Evolutionary conservation across 2,797 vertebrate species (phyloP), one percentile per base, ranked within the genome.

Genomic region (Champsocephalus gunnari): DNA sequence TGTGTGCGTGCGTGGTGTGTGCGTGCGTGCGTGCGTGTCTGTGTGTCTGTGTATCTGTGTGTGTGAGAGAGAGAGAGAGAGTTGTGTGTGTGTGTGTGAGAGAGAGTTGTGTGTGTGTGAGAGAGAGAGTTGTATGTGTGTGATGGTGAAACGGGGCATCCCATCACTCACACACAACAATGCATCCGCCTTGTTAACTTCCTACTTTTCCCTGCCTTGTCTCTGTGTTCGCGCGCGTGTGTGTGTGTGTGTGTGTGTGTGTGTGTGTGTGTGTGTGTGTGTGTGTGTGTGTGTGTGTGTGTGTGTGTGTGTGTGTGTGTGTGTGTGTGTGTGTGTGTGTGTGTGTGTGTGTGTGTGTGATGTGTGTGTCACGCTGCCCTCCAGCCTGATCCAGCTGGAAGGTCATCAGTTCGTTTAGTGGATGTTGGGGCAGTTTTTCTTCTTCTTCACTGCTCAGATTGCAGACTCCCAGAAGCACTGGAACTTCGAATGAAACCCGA

Each of bases 361-460:
- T 56, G 66, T 70, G 69, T 80, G 51, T 82, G 68, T 86, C 77
- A 78, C 12, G 21, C 68, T 83, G 80, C 87, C 87, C 84, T 82
- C 1, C 73, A 81, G 86, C 82, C 78, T 75, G 75, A 77, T 90
- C 86, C 88, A 90, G 88, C 88, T 90, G 86, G 88, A 80, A 84
- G 86, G 88, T 88, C 82, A 77, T 84, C 73, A 69, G 82, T 86
- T 86, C 66, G 67, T 73, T 88, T 85, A 61, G 62, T 83, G 66
- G 76, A 82, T 68, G 75, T 71, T 82, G 63, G 67, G 65, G 66
- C 57, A 49, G 56, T 77, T 74, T 64, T 63, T 82, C 69, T 83
- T 81, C 75, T 70, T 89, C 72, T 68, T 78, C 67, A 56, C 59
- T 83, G 81, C 72, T 76, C 68, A 54, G 34, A 41, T 68, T 32